phyloP scores from a whole-genome alignment of 2,888 invertebrate species.

The Platypus cylindrus region DNA sequence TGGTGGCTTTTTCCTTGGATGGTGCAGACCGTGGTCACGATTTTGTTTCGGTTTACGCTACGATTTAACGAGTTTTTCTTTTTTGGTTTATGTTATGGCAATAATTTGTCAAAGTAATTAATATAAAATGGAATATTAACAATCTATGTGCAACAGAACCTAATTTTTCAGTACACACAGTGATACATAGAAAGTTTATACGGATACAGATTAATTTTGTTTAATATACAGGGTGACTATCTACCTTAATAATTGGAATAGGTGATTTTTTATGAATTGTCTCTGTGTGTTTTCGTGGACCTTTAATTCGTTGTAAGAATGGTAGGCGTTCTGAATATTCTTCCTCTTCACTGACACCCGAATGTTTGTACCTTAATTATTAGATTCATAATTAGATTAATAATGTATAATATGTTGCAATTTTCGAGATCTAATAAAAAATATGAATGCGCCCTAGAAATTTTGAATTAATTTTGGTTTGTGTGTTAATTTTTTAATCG shows the following conservation, averaged over 20 bases:
- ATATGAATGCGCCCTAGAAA: no score
- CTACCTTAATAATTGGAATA: constrained; percentile 35
- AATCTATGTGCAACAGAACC: no score
- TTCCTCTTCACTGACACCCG: constrained; percentile 34
- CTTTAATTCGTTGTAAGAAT: constrained; percentile 40
- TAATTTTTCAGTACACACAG: no score
- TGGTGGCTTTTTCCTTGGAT: constrained; percentile 5
- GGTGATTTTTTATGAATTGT: constrained; percentile 47
- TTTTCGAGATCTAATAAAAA: background rate
- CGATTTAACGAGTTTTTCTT: constrained; percentile 1
- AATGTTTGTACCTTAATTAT: constrained; percentile 21
- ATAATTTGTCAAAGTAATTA: no score
- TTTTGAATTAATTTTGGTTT: no score
- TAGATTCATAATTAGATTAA: constrained; percentile 1
- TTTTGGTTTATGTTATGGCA: no score
- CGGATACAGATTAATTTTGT: no score
- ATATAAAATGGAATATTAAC: no score
- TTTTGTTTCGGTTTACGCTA: constrained; percentile 28
- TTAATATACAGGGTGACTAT: constrained; percentile 5
- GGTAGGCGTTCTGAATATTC: constrained; percentile 37
- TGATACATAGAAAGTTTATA: no score
- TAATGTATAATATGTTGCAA: background rate
- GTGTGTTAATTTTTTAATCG: no score
- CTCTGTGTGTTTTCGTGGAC: constrained; percentile 36
- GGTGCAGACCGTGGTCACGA: constrained; percentile 25